Conservation (phyloP, 1,140 invertebrate genomes). For the Drosophila busckii region DNA sequence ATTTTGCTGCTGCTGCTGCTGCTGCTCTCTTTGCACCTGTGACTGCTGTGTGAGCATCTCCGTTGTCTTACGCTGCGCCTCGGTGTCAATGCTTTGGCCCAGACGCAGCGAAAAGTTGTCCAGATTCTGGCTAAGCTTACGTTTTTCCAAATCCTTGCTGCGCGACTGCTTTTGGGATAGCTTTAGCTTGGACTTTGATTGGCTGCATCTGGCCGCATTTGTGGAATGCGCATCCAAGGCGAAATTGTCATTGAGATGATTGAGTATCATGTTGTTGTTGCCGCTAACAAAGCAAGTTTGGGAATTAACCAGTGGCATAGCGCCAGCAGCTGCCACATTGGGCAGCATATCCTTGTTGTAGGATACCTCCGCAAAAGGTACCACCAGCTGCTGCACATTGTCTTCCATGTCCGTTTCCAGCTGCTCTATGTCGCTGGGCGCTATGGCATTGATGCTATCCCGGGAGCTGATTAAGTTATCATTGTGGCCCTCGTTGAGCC, state of each 20-base stretch:
- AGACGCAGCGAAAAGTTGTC: conserved; percentile 80
- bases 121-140: conserved; percentile 79
- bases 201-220: conserved; percentile 1
- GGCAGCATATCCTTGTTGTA: conserved; percentile 4
- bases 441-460: conserved; percentile 75
- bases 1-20: too few species aligned
- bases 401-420: conserved; percentile 83
- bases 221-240: conserved; percentile 67
- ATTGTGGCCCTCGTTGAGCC: conserved; percentile 26
- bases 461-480: conserved; percentile 65
- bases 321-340: background rate
- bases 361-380: conserved; percentile 68
- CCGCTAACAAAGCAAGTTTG: conserved; percentile 74
- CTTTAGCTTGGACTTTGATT: conserved; percentile 18
- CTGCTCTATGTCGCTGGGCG: conserved; percentile 79
- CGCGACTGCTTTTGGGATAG: conserved; percentile 37
- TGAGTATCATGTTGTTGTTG: conserved; percentile 81
- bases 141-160: conserved; percentile 76
- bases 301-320: conserved; percentile 53
- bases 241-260: conserved; percentile 81
- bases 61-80: conserved; percentile 44
- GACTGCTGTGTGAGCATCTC: conserved; percentile 47
- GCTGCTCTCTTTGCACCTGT: conserved; percentile 13
- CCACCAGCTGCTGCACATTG: conserved; percentile 56
- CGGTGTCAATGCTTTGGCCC: conserved; percentile 80